Evolutionary conservation across 2,888 invertebrate genomes (phyloP).

Genomic region (Zaprionus lineosus): DNA sequence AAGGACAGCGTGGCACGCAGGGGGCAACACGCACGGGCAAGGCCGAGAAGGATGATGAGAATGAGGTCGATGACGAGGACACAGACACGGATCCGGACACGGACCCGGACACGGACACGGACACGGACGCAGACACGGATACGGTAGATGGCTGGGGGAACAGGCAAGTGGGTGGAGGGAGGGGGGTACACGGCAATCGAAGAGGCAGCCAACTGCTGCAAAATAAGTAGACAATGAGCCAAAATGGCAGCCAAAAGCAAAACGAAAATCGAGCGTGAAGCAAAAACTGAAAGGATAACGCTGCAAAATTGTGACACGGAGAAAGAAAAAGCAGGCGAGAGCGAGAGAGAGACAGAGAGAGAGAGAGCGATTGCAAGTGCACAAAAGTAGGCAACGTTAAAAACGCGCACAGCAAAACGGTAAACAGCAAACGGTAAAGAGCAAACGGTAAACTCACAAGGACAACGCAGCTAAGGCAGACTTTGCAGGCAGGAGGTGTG

Average conservation of each 20-base stretch:
- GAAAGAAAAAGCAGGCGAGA: conserved; percentile 3
- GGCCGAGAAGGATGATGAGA: conserved; percentile 9
- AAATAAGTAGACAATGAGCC: conserved; percentile 72
- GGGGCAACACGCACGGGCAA: conserved; percentile 22
- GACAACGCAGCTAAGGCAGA: conserved; percentile 17
- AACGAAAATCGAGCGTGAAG: conserved; percentile 52
- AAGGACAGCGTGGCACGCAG: conserved; percentile 46
- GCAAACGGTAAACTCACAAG: conserved; percentile 41
- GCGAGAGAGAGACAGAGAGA: background rate
- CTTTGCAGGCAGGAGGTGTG: conserved; percentile 18
- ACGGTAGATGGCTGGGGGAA: conserved; percentile 16
- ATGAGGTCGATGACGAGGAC: conserved; percentile 3
- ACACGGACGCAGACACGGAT: background rate
- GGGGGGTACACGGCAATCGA: conserved; percentile 54
- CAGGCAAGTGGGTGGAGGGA: no score
- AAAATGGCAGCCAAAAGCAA: conserved; percentile 60
- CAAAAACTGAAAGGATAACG: conserved; percentile 42
- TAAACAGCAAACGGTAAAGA: conserved; percentile 16
- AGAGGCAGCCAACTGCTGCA: conserved; percentile 54
- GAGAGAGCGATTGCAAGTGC: background rate
- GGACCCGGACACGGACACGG: conserved; percentile 14
- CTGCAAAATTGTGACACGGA: conserved; percentile 39
- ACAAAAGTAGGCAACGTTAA: conserved; percentile 42
- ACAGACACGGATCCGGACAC: conserved; percentile 10
- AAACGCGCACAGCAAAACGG: conserved; percentile 32